Evolutionary conservation across 1,140 invertebrate genomes (phyloP), one percentile per base, ranked within the genome.

Genomic region (Mycetomoellerius zeteki): DNA sequence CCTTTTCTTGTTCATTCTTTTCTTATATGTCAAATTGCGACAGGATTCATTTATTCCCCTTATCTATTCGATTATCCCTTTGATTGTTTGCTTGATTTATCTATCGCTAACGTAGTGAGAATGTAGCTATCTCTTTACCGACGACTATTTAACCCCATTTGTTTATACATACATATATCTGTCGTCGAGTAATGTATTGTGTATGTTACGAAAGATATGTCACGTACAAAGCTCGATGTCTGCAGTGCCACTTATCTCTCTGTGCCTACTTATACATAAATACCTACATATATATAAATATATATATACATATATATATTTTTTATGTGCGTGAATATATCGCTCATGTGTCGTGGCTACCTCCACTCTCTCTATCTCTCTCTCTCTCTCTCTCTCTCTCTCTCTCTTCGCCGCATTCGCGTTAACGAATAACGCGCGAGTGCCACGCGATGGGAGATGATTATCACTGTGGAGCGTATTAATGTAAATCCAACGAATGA

Each of bases 191-290:
- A 92, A 71, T 90, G 75, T 89, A 87, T 85, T 92, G 77, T 92
- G 78, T 88, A 81, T 90, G 82, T 90, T 92, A 88, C 73, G 62
- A 86, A 85, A 85, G 72, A 87, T 89, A 86, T 92, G 73, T 85
- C 88, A 89, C 91, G 89, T 92, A 91, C 91, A 85, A 82, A 94
- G 94, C 92, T 95, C 92, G 91, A 91, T 95, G 94, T 94, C 90
- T 94, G 93, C 92, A 90, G 88, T 94, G 94, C 94, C 93, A 93
- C 89, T 84, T 90, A 87, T 90, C 78, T 69, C 65, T 69, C 37
- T 90, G 88, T 89, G 88, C 75, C 86, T 90, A 69, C 89, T 90
- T 87, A 58, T 85, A 77, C 52, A 77, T 43, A 77, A 16, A 54
- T 78, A 85, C n/a, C 37, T 77, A 85, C 52, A 62, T 76, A 85